These are phyloP conservation scores for Coelinius sp. DNA, from an alignment of 2,888 invertebrate genomes.

Conservation along the genomic window DNA sequence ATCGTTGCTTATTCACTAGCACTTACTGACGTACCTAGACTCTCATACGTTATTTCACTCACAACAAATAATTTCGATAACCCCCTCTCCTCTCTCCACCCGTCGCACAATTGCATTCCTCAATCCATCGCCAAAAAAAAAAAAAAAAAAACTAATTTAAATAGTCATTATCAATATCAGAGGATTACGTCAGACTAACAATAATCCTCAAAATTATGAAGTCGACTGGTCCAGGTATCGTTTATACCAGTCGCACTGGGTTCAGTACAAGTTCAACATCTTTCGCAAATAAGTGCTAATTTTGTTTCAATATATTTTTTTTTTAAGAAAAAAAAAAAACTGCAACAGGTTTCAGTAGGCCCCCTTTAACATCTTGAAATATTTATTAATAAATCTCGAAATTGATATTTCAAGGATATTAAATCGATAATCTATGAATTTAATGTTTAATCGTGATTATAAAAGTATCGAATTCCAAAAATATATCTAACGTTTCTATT, in stretches of 20 bases:
- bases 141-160: background rate
- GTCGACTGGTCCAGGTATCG: constrained; percentile 2
- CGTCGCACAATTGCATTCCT: background rate
- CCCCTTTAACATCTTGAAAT: background rate
- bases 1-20: constrained; percentile 64
- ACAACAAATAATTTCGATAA: background rate
- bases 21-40: constrained; percentile 43
- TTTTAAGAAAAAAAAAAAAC: background rate
- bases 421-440: background rate
- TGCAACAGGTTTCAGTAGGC: constrained; percentile 18
- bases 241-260: constrained; percentile 16
- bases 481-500: background rate
- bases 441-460: background rate
- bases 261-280: background rate
- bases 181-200: background rate
- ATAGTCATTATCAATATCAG: background rate
- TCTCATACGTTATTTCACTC: background rate
- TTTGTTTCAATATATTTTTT: background rate
- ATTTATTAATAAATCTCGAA: background rate
- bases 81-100: no score
- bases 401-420: background rate
- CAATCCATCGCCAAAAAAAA: background rate
- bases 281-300: constrained; percentile 20
- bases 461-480: no score
- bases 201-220: constrained; percentile 17